A percentile compares a stretch with the other conserved stretches of the same genome.
Evolutionary conservation across 2,113 vertebrate genomes (phyloP).

Genomic region (Australoheros scitulus): DNA sequence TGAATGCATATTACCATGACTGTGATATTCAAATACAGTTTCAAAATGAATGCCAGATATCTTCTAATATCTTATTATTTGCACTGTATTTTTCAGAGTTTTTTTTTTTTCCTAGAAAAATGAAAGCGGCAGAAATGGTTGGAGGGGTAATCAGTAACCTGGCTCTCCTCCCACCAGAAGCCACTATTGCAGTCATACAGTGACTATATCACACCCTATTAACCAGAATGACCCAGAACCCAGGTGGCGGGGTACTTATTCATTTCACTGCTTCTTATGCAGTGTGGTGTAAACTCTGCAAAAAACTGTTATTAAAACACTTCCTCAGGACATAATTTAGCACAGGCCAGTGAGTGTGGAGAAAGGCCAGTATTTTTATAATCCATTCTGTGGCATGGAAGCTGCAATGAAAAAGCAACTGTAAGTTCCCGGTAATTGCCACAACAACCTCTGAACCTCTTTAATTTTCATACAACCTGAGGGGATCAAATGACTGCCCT

Average conservation of each 20-base stretch:
- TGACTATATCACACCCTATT: constrained; percentile 71
- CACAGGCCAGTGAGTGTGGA: constrained; percentile 38
- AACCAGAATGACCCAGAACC: constrained; percentile 73
- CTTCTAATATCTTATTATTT: constrained; percentile 4
- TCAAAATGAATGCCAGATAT: neutral
- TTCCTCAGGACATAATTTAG: constrained; percentile 70
- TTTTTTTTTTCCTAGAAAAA: neutral
- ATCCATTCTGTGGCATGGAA: constrained; percentile 36
- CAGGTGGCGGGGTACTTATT: constrained; percentile 63
- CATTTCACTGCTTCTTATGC: constrained; percentile 57
- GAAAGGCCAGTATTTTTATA: constrained; percentile 59
- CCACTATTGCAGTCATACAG: constrained; percentile 37
- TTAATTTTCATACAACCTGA: constrained; percentile 64
- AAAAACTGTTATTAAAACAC: constrained; percentile 71
- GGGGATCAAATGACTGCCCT: constrained; percentile 46
- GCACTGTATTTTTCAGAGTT: neutral
- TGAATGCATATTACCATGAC: neutral
- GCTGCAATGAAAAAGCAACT: constrained; percentile 11
- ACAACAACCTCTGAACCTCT: constrained; percentile 65
- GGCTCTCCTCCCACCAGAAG: constrained; percentile 37
- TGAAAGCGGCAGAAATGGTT: constrained; percentile 10
- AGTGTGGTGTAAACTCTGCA: constrained; percentile 60
- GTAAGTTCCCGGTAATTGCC: constrained; percentile 59
- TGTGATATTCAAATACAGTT: neutral
- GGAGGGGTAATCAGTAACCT: constrained; percentile 46